Base-by-base conservation (phyloP, 2,113 vertebrate genomes). In the Elgaria multicarinata region DNA sequence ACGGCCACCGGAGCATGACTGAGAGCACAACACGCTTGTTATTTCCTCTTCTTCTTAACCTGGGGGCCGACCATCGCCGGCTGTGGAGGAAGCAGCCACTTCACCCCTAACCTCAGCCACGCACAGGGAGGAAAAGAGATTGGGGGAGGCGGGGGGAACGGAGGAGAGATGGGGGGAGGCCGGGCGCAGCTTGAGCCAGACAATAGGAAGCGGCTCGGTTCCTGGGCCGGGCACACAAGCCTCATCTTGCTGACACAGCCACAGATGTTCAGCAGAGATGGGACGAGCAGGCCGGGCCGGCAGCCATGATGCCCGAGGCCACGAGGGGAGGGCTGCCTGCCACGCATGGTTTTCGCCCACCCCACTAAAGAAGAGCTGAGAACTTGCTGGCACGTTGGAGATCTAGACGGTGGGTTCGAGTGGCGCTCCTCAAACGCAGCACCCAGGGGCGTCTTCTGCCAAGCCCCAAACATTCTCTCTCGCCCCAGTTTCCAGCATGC, bases 11-110 rank as follows among this genome's bases (percentile, higher is more conserved):
- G n/a, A 74, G 53, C 62, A n/a, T 69, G 72, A 64, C 81, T 55
- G 14, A 26, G 6, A 71, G 9, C 75, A 78, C 55, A 78, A 92
- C 80, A 72, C 83, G 66, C 80, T 79, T 92, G 91, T 92, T 92
- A 92, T 92, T 92, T 92, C 91, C 88, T 92, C 84, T 36, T 0
- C 86, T 31, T 6, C 58, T 71, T 80, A 33, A 84, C 85, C 39
- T 18, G 64, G 75, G 55, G 62, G 36, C 31, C 4, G 12, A 0
- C 44, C 39, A n/a, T 16, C 36, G 84, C 69, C 24, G 13, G 85
- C 16, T 36, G 75, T 3, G 44, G 58, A 93, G 90, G 91, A 93
- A 91, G 39, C 69, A 5, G 24, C 66, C 82, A 71, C 74, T 78
- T 84, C 66, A 67, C 87, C 88, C 78, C 33, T 90, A 14, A 82